Conservation (phyloP, 2,113 vertebrate genomes). For the Tauraco erythrolophus region DNA sequence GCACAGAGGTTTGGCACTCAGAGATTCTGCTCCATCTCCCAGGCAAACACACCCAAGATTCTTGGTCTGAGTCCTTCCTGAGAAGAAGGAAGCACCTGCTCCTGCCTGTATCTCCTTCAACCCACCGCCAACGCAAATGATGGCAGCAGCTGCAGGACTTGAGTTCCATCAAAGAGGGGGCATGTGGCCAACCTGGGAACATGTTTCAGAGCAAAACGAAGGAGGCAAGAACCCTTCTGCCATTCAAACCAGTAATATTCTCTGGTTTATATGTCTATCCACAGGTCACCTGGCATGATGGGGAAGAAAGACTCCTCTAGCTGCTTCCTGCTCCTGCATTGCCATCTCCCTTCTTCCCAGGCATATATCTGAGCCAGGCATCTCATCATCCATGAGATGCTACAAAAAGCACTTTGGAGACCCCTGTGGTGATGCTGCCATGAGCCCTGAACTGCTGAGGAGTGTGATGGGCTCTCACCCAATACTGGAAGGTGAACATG, state of each 20-base stretch:
- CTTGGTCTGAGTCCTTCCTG: accelerated
- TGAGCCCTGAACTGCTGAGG: neutral
- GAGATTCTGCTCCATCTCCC: neutral
- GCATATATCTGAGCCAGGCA: accelerated
- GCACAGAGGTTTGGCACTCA: neutral
- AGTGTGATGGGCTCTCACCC: neutral
- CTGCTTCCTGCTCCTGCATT: neutral
- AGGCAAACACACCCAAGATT: neutral
- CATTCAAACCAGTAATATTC: neutral
- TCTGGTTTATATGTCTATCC: neutral
- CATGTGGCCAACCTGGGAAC: accelerated
- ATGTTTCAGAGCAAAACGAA: neutral
- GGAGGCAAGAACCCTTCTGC: neutral
- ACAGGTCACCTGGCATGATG: accelerated
- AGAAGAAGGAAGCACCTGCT: neutral
- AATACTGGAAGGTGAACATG: accelerated
- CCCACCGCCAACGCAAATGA: accelerated
- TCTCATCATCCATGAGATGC: accelerated
- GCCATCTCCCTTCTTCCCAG: neutral
- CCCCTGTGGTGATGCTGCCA: neutral
- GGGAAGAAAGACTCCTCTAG: neutral
- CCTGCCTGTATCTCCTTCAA: neutral
- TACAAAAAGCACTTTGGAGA: no score
- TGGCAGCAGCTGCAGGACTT: neutral
- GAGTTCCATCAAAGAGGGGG: neutral